A percentile compares a stretch with the other conserved stretches of the same genome.
Evolutionary conservation across 2,888 invertebrate species (phyloP).

Genomic region (Omphaloscelis lunosa): DNA sequence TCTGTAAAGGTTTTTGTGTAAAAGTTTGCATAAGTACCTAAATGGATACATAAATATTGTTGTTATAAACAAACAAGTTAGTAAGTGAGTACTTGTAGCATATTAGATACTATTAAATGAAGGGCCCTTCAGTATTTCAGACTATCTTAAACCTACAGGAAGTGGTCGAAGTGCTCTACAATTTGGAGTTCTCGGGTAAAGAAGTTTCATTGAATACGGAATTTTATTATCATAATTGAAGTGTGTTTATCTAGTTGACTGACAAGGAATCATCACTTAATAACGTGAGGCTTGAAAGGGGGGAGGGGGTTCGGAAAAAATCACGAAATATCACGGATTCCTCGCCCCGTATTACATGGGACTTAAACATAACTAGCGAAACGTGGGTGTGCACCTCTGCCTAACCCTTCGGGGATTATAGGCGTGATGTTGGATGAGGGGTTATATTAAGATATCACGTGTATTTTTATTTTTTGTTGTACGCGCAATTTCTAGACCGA

Average conservation of each 20-base stretch:
- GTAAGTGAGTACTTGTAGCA: not conserved
- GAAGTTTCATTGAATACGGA: not conserved
- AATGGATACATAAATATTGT: not conserved
- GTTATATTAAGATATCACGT: too few relatives aligned
- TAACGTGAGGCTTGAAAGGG: too few relatives aligned
- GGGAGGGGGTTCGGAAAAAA: too few relatives aligned
- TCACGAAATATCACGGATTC: too few relatives aligned
- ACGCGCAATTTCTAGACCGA: too few relatives aligned
- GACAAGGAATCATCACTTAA: too few relatives aligned
- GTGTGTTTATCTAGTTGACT: not conserved
- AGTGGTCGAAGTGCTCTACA: not conserved
- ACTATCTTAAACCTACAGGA: not conserved
- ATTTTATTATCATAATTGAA: not conserved
- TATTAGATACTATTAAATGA: conserved; percentile 4
- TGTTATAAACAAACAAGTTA: not conserved
- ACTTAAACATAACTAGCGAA: too few relatives aligned
- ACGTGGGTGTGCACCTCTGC: too few relatives aligned
- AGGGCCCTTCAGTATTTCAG: conserved; percentile 2
- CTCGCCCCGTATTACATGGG: too few relatives aligned
- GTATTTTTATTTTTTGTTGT: too few relatives aligned
- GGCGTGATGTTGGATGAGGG: too few relatives aligned
- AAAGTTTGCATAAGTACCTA: not conserved
- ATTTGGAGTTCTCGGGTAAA: conserved; percentile 1
- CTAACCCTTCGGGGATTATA: too few relatives aligned
- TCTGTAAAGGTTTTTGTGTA: conserved; percentile 18